Base-by-base conservation (phyloP, 2,888 invertebrate genomes). In the Polyommatus icarus region DNA sequence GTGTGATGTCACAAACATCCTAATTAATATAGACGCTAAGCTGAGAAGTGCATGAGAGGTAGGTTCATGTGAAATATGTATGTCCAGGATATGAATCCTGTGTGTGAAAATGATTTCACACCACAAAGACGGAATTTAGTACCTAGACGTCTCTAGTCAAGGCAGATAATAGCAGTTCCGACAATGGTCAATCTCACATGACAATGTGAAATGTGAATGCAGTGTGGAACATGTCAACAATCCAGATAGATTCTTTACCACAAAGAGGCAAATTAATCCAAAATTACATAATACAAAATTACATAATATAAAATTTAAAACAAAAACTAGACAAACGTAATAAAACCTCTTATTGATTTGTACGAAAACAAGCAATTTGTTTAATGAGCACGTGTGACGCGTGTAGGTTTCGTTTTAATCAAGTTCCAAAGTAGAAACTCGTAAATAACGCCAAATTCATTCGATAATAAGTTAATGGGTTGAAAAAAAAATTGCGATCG, bases 401-500 rank as follows among this genome's bases (percentile, higher is more conserved):
- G 67, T 29, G 67, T 67, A 67, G 67, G 29, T 67, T 67, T 67
- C 67, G 6, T 67, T 67, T 67, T 15, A 29, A 29, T 67, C 67
- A 67, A 67, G 29, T 32, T 29, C 29, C 29, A 67, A 67, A 67
- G 29, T 32, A 73, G 40, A 72, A 54, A 15, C 46, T 50, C 54
- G 29, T 75, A 75, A 73, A 75, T 54, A 50, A 67, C 29, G 32
- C 67, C 29, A 32, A n/a, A 54, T 24, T 15, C 54, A 54, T 54
- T 75, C 18, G 46, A 40, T 20, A 75, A 75, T 75, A 75, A 54
- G 50, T 50, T 40, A 73, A 46, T 54, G 75, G 40, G 54, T 75
- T 7, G 72, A 73, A 50, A 75, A 50, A 75, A 75, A 75, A 75
- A 75, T 54, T 46, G 73, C 73, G 73, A 50, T 46, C 73, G 73